These are phyloP conservation scores for Mionectes olivaceus DNA, from an alignment of 2,797 vertebrate genomes.

Conservation along the genomic window DNA sequence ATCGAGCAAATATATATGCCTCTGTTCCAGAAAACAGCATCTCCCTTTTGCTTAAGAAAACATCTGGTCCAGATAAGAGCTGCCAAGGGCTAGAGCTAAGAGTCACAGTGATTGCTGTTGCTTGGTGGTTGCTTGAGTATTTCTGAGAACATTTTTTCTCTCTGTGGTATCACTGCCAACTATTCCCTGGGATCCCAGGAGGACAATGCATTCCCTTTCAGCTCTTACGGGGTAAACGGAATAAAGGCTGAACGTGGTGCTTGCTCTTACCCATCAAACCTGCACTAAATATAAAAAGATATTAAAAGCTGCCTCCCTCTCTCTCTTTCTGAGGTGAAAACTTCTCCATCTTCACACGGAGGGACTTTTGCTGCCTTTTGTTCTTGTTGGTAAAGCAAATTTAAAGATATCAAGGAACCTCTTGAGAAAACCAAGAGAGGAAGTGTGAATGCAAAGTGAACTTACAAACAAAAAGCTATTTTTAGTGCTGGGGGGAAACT, in stretches of 20 bases:
- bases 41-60: slow-evolving; percentile 70
- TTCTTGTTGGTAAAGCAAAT: slow-evolving; percentile 75
- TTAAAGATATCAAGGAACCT: slow-evolving; percentile 73
- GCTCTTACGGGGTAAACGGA: background rate
- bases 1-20: slow-evolving; percentile 44
- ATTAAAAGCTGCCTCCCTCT: background rate
- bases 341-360: background rate
- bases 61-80: slow-evolving; percentile 76
- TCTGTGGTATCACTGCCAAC: slow-evolving; percentile 5
- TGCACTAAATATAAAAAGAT: slow-evolving; percentile 55
- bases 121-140: slow-evolving; percentile 2
- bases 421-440: slow-evolving; percentile 77
- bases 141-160: slow-evolving; percentile 7
- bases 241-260: slow-evolving; percentile 41
- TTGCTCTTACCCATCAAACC: slow-evolving; percentile 51
- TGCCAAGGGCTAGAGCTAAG: slow-evolving; percentile 22
- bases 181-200: slow-evolving; percentile 56
- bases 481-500: slow-evolving; percentile 81
- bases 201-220: slow-evolving; percentile 7
- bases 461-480: slow-evolving; percentile 90
- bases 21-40: slow-evolving; percentile 72
- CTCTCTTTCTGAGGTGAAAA: slow-evolving; percentile 44
- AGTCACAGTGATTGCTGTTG: slow-evolving; percentile 9
- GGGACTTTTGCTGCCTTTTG: slow-evolving; percentile 47
- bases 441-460: slow-evolving; percentile 83